phyloP scores from a whole-genome alignment of 2,113 vertebrate genomes.

The Thermophis baileyi region DNA sequence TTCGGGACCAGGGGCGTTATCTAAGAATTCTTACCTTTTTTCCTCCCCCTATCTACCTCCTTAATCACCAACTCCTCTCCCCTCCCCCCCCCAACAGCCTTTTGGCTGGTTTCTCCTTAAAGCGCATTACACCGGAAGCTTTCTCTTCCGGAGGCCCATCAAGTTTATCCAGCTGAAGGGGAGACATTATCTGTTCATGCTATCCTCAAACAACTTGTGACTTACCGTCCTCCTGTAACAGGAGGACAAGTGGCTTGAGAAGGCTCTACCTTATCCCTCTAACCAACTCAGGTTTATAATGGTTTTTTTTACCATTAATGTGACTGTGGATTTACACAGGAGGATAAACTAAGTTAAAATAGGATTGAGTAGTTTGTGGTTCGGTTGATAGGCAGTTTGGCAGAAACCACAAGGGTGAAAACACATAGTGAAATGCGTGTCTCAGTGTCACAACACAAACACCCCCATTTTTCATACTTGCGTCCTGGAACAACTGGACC shows the following conservation, averaged over 20 bases:
- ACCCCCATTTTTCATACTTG: neutral
- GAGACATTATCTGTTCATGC: neutral
- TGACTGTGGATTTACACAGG: neutral
- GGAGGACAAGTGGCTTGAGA: neutral
- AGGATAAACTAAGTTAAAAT: neutral
- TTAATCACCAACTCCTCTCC: neutral
- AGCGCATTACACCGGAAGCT: neutral
- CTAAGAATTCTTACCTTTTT: slow-evolving; percentile 27
- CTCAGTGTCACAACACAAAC: neutral
- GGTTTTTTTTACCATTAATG: neutral
- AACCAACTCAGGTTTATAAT: neutral
- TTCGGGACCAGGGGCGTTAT: slow-evolving; percentile 29
- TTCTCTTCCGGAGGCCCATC: slow-evolving; percentile 35
- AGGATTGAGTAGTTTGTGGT: neutral
- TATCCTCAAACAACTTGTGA: neutral
- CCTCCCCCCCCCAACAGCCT: neutral
- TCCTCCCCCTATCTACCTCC: slow-evolving; percentile 36
- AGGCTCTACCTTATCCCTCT: neutral
- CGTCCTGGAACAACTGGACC: neutral
- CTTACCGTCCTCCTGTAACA: neutral
- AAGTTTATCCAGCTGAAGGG: slow-evolving; percentile 15
- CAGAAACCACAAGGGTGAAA: neutral
- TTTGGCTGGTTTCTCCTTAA: neutral
- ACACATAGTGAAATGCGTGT: neutral
- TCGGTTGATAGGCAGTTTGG: neutral